Percentiles rank a stretch among this genome's conserved stretches.
Conservation (phyloP, 2,888 invertebrate species). For the Cataglyphis albicans region DNA sequence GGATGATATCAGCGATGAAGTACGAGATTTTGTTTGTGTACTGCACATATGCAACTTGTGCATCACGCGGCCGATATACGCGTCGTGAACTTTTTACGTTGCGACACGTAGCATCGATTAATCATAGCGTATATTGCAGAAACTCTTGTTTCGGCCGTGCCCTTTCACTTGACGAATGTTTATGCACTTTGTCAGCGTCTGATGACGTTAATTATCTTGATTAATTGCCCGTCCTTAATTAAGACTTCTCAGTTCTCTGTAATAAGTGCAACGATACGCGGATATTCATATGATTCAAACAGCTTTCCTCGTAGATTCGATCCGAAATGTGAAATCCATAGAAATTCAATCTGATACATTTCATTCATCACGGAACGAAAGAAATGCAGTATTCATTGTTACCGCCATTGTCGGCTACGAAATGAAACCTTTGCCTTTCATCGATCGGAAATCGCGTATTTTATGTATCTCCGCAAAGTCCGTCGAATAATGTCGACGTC, state of each 20-base stretch:
- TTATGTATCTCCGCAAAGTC: constrained; percentile 29
- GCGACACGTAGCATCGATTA: constrained; percentile 35
- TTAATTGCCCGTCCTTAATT: constrained; percentile 37
- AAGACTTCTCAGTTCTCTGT: constrained; percentile 1
- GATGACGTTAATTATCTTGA: constrained; percentile 45
- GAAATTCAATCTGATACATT: constrained; percentile 36
- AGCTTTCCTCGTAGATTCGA: not conserved
- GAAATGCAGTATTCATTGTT: constrained; percentile 35
- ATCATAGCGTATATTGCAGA: constrained; percentile 26
- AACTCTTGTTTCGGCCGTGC: constrained; percentile 1
- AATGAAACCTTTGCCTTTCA: constrained; percentile 36
- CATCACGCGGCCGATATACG: constrained; percentile 23
- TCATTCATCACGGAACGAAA: constrained; percentile 6
- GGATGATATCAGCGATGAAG: not conserved
- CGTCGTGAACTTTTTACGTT: constrained; percentile 34
- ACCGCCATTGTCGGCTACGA: constrained; percentile 2
- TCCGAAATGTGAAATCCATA: constrained; percentile 9
- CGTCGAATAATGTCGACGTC: constrained; percentile 43
- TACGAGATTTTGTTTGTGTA: constrained; percentile 8
- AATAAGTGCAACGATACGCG: not conserved
- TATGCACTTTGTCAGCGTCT: constrained; percentile 35
- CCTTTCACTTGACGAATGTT: constrained; percentile 35
- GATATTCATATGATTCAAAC: not conserved
- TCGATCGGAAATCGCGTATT: constrained; percentile 37
- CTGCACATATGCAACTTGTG: constrained; percentile 11